Evolutionary conservation across 2,888 invertebrate species (phyloP), one percentile per base, ranked within the genome.

Genomic region (Psylliodes chrysocephalus): DNA sequence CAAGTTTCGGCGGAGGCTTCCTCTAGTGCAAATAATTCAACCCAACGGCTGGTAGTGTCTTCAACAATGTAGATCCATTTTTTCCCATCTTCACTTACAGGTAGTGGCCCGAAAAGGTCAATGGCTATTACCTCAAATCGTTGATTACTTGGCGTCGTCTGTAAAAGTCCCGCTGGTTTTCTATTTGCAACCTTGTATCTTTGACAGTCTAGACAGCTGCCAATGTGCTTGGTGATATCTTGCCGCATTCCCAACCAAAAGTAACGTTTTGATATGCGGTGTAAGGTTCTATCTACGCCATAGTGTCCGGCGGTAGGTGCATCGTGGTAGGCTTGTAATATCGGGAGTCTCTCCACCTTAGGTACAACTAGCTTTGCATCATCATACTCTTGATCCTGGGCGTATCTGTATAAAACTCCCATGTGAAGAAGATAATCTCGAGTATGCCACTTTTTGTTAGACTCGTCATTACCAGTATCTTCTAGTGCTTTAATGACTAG

Each of bases 21-120:
- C n/a, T n/a, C n/a, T n/a, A n/a, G n/a, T n/a, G n/a, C 76, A 74
- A 0, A 78, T 63, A 18, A 69, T 67, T 6, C 75, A 59, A 18
- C 74, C 66, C 73, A 73, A 76, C n/a, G n/a, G n/a, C n/a, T n/a
- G n/a, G n/a, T n/a, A n/a, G n/a, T n/a, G n/a, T n/a, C n/a, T n/a
- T n/a, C n/a, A n/a, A n/a, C n/a, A n/a, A n/a, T n/a, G n/a, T n/a
- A n/a, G n/a, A n/a, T n/a, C n/a, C n/a, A n/a, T n/a, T n/a, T n/a
- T n/a, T n/a, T n/a, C n/a, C n/a, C n/a, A n/a, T n/a, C n/a, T n/a
- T n/a, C n/a, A n/a, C 54, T 25, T 57, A 44, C 55, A 42, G 75
- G 71, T 6, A 78, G 56, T 1, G 74, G 75, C 2, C 76, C 75
- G 22, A 76, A 74, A 0, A 78, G 52, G 42, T 78, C 75, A 2